Base-by-base conservation (phyloP, 2,113 vertebrate species). In the Ochotona princeps region DNA sequence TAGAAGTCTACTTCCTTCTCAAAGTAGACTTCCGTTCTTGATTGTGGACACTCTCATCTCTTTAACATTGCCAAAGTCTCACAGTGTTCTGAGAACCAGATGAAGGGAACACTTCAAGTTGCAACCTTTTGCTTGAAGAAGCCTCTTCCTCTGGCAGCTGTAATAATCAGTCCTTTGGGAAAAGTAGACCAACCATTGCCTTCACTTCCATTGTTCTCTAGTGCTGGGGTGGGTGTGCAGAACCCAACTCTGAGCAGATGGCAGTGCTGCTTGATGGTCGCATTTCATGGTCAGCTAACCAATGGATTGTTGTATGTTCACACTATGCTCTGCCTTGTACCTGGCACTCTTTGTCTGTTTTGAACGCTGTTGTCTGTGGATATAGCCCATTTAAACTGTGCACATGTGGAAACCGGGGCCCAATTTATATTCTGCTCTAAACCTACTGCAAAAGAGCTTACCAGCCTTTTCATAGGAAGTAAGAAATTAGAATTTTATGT, bases 301-400 rank as follows among this genome's bases (percentile, higher is more conserved):
- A 86, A 8, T 32, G 51, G 86, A 51, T 65, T 0, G 0, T 60
- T 81, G 21, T 92, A 13, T 76, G 74, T 44, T 80, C 84, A 60
- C 38, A 84, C 54, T 60, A 28, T 54, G 67, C 25, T 26, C 28
- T 81, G 72, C 90, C 76, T 92, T 60, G n/a, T 90, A 70, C 69
- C 95, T 94, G 85, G 85, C 30, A 75, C 8, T 0, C 15, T 78
- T 73, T 90, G n/a, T 20, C 28, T 94, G 74, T 79, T 83, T 91
- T 81, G 60, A 82, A 87, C n/a, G 30, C 49, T 67, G 13, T 47
- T 79, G 57, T 44, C 92, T 93, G 18, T 74, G 73, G 69, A 70
- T 88, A 60, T 65, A 61, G 51, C 21, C 60, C 65, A 75, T 90
- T 91, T 92, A 57, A 87, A 54, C 11, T 54, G 18, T 84, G 35